Percentiles rank a stretch among this genome's conserved stretches.
Conservation (phyloP, 2,888 invertebrate species). For the Synergus gifuensis region DNA sequence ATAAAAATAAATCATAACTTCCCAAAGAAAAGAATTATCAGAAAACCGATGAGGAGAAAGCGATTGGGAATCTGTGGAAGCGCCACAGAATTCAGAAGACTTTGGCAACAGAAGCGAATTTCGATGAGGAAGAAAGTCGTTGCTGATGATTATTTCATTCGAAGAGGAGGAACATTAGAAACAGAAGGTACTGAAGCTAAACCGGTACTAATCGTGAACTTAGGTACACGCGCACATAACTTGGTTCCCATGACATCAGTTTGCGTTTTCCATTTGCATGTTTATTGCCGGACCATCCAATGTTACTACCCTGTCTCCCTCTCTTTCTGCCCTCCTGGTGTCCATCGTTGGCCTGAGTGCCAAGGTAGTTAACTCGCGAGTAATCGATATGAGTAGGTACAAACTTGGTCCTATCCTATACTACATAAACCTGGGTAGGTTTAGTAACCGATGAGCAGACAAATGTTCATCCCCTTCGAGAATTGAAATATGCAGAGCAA, state of each 20-base stretch:
- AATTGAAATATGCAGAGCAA: constrained; percentile 33
- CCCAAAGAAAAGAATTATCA: not conserved
- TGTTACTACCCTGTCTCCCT: constrained; percentile 27
- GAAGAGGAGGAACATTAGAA: constrained; percentile 11
- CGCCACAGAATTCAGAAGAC: not conserved
- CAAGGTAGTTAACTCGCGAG: constrained; percentile 3
- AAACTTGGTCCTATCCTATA: constrained; percentile 26
- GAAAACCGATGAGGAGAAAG: not conserved
- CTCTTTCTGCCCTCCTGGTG: not conserved
- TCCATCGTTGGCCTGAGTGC: not conserved
- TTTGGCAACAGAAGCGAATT: constrained; percentile 23
- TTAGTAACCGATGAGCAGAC: constrained; percentile 14
- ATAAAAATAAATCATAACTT: not conserved
- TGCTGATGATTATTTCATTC: constrained; percentile 25
- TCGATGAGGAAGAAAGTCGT: constrained; percentile 21
- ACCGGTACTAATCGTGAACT: constrained; percentile 59
- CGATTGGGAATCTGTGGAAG: not conserved
- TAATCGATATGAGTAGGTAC: constrained; percentile 17
- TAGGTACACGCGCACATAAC: constrained; percentile 34
- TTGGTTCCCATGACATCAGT: constrained; percentile 39
- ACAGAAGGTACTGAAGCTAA: constrained; percentile 51
- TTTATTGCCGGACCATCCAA: constrained; percentile 55
- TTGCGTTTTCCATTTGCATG: constrained; percentile 60
- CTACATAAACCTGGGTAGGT: not conserved
- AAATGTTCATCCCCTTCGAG: constrained; percentile 14